Percentiles rank a stretch among this genome's conserved stretches.
phyloP scores from a whole-genome alignment of 2,113 vertebrate genomes.

The Hippocampus mohnikei region DNA sequence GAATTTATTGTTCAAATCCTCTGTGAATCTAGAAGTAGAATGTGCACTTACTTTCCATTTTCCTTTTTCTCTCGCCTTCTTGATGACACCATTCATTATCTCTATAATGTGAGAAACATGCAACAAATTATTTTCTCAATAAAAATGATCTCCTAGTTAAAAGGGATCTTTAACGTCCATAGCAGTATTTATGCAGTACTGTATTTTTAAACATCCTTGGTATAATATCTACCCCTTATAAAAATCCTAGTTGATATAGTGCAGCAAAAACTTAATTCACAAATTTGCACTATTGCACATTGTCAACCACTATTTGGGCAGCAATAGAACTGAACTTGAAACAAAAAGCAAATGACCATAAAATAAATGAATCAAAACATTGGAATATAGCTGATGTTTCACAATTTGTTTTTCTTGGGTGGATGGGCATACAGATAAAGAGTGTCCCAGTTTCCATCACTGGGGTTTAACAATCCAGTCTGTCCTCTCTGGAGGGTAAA shows the following conservation, averaged over 20 bases:
- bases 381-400: background rate
- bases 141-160: too few relatives aligned
- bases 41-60: slow-evolving; percentile 87
- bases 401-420: background rate
- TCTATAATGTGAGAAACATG: slow-evolving; percentile 67
- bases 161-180: too few relatives aligned
- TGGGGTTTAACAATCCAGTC: slow-evolving; percentile 32
- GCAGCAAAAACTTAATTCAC: background rate
- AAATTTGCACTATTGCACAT: too few relatives aligned
- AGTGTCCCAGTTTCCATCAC: slow-evolving; percentile 25
- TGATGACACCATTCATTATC: slow-evolving; percentile 96
- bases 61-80: slow-evolving; percentile 94
- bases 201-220: too few relatives aligned
- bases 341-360: background rate
- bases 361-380: background rate
- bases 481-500: slow-evolving; percentile 17
- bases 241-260: too few relatives aligned
- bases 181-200: too few relatives aligned
- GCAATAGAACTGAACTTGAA: background rate
- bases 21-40: background rate
- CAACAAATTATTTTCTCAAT: background rate
- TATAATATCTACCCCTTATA: too few relatives aligned
- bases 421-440: background rate
- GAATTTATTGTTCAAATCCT: background rate
- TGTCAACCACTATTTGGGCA: background rate